phyloP scores from a whole-genome alignment of 2,113 vertebrate species.

The Ancistrus triradiatus region DNA sequence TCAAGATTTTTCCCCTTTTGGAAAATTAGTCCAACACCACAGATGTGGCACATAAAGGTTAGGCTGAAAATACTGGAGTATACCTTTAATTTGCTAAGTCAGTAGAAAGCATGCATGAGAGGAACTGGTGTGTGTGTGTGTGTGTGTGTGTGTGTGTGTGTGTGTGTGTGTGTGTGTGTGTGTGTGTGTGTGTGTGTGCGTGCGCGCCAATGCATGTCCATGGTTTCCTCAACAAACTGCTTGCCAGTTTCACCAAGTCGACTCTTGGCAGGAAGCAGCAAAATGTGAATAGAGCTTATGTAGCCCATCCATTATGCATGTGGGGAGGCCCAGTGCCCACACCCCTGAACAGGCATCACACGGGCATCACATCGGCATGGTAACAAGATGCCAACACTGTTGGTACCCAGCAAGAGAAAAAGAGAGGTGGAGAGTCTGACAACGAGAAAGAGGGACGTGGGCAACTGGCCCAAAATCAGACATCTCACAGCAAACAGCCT shows the following conservation, averaged over 20 bases:
- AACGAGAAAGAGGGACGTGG: neutral
- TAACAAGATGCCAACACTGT: neutral
- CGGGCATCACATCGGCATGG: constrained; percentile 12
- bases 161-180: constrained; percentile 7
- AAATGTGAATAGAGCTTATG: constrained; percentile 34
- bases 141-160: too few species aligned
- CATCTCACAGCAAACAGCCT: too few species aligned
- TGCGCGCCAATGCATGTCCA: neutral
- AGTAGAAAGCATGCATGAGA: too few species aligned
- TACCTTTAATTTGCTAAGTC: too few species aligned
- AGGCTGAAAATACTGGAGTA: too few species aligned
- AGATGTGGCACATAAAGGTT: too few species aligned
- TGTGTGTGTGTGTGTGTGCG: neutral
- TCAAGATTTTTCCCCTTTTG: too few species aligned
- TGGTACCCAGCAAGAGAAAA: neutral
- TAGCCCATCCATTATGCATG: constrained; percentile 33
- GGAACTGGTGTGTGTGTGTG: too few species aligned
- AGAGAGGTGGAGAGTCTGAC: neutral
- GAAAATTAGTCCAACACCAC: too few species aligned
- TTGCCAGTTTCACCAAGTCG: constrained; percentile 13
- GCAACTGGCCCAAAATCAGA: too few species aligned
- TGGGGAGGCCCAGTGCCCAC: constrained; percentile 24
- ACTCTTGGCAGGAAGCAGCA: constrained; percentile 22
- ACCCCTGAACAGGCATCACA: constrained; percentile 14
- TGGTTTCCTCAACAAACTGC: constrained; percentile 18